phyloP scores from a whole-genome alignment of 1,140 invertebrate genomes.

The Asbolus verrucosus region DNA sequence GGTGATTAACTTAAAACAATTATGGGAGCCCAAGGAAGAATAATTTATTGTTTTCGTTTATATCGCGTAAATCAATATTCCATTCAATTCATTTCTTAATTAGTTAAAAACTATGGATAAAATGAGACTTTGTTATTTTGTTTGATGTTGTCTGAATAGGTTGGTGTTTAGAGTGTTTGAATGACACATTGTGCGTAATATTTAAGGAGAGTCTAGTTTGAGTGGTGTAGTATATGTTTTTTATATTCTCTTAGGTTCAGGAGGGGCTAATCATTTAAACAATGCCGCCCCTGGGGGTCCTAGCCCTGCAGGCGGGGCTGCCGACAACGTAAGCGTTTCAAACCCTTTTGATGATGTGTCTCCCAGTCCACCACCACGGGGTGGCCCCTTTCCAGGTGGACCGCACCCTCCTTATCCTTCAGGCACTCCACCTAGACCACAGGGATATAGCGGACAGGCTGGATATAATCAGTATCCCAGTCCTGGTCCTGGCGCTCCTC shows the following conservation, averaged over 20 bases:
- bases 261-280: constrained; percentile 63
- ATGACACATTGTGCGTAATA: background rate
- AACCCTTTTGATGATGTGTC: constrained; percentile 85
- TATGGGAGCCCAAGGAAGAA: constrained; percentile 5
- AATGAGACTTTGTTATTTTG: background rate
- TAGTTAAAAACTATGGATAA: background rate
- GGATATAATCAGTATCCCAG: constrained; percentile 66
- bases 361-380: constrained; percentile 67
- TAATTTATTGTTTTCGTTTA: constrained; percentile 23
- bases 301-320: constrained; percentile 66
- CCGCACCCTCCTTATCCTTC: constrained; percentile 66
- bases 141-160: background rate
- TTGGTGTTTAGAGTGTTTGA: background rate
- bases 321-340: constrained; percentile 80
- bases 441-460: constrained; percentile 64
- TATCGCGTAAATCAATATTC: background rate
- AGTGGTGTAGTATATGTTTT: constrained; percentile 19
- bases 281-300: constrained; percentile 64
- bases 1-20: constrained; percentile 26
- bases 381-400: constrained; percentile 60
- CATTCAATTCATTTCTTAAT: constrained; percentile 19
- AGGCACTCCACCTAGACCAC: constrained; percentile 63
- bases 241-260: constrained; percentile 56
- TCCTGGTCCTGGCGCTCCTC: constrained; percentile 65
- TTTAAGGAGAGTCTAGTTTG: background rate